Evolutionary conservation across 1,140 invertebrate genomes (phyloP), one percentile per base, ranked within the genome.

Genomic region (Sweltsa coloradensis): DNA sequence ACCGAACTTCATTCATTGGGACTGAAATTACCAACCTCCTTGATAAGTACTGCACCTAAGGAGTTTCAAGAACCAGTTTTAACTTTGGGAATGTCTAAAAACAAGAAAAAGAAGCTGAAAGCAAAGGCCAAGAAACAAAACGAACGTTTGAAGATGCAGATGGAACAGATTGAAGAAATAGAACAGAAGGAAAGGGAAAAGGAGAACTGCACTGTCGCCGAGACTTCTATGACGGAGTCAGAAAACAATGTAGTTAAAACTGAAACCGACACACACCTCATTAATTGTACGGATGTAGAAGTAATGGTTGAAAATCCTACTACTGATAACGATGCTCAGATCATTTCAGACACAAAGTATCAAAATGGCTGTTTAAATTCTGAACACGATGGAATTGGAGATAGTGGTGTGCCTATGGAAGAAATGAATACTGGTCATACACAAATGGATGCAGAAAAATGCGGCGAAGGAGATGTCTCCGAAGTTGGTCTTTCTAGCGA

Each of bases 81-180:
- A 14, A 79, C 77, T 52, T 74, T 79, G 14, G 93, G 92, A 68
- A 94, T 98, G 87, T 94, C 92, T 51, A 95, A 91, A 68, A 98
- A 93, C 63, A 96, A 97, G 66, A 97, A 96, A 70, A 97, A 97
- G 61, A 96, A 96, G 63, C 69, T 97, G 58, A 96, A 96, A 65
- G 95, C 94, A 66, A 97, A 97, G 66, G 84, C 88, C 13, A 98
- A 97, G 69, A 78, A 87, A 41, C 89, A 96, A 55, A 87, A 89
- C 53, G 85, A 95, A 63, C 65, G 95, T 45, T 70, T 97, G 44
- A 93, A 93, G 60, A 83, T 86, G 53, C 91, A 96, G 69, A 86
- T 94, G 77, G 84, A 92, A 61, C 79, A 81, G 50, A 74, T 83
- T 50, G 77, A 86, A 49, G 82, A 93, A 66, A 70, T 86, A 57